phyloP scores from a whole-genome alignment of 2,888 invertebrate genomes.

The Stomorhina lunata region DNA sequence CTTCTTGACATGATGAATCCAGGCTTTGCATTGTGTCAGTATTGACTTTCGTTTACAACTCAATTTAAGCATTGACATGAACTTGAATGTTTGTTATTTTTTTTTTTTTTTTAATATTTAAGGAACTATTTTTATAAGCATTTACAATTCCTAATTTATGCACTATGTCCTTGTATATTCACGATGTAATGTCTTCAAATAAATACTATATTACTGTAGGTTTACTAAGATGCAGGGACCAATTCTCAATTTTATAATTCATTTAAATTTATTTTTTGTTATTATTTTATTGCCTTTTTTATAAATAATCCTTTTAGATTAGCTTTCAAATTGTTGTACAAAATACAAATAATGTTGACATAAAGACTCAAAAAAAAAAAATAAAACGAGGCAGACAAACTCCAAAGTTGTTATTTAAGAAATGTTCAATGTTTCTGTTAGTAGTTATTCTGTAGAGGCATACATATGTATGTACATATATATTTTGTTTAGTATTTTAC shows the following conservation, averaged over 20 bases:
- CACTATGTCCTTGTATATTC: neutral
- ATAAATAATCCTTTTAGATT: conserved; percentile 41
- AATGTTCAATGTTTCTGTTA: conserved; percentile 21
- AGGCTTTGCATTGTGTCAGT: conserved; percentile 84
- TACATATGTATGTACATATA: conserved; percentile 45
- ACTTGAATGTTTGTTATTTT: conserved; percentile 25
- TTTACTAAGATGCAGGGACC: too few species aligned
- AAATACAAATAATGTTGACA: conserved; percentile 28
- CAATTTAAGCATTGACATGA: conserved; percentile 72
- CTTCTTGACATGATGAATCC: conserved; percentile 85
- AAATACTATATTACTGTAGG: too few species aligned
- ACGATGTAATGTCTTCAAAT: too few species aligned
- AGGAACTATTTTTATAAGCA: conserved; percentile 43
- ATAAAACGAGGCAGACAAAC: conserved; percentile 24
- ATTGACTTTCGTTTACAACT: conserved; percentile 72
- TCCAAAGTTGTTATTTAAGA: conserved; percentile 45
- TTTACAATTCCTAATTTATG: conserved; percentile 8
- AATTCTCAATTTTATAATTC: neutral
- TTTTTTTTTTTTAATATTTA: conserved; percentile 24
- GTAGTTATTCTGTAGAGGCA: conserved; percentile 46
- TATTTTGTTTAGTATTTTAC: conserved; percentile 22
- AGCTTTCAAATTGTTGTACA: conserved; percentile 18
- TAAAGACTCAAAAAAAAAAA: conserved; percentile 30
- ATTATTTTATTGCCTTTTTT: conserved; percentile 26
- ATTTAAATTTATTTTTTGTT: neutral